Evolutionary conservation across 2,113 vertebrate genomes (phyloP).

Genomic region (Phrynocephalus versicolor): DNA sequence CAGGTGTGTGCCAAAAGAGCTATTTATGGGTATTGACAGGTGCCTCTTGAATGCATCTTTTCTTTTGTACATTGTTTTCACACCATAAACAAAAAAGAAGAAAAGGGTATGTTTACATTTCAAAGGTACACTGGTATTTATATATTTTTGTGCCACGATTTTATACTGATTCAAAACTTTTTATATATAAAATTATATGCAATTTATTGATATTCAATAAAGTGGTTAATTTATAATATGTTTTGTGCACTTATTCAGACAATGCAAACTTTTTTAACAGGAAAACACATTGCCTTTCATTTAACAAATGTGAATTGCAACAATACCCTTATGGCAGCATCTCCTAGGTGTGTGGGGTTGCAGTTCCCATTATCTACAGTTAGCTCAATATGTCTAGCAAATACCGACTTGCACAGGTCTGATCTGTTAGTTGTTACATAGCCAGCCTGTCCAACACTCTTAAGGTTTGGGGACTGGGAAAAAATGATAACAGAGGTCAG

Average conservation of each 20-base stretch:
- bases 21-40: slow-evolving; percentile 80
- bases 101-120: slow-evolving; percentile 86
- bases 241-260: slow-evolving; percentile 26
- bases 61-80: slow-evolving; percentile 73
- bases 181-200: slow-evolving; percentile 80
- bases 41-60: slow-evolving; percentile 76
- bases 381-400: background rate
- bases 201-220: slow-evolving; percentile 88
- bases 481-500: background rate
- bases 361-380: background rate
- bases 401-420: background rate
- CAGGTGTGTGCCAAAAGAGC: slow-evolving; percentile 74
- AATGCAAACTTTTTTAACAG: background rate
- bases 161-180: slow-evolving; percentile 81
- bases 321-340: too few relatives aligned
- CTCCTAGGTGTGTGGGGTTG: background rate
- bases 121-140: slow-evolving; percentile 90
- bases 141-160: slow-evolving; percentile 83
- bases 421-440: background rate
- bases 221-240: slow-evolving; percentile 79
- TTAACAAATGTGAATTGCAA: background rate
- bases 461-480: too few relatives aligned
- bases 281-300: background rate
- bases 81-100: background rate
- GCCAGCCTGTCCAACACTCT: too few relatives aligned